A percentile compares a stretch with the other conserved stretches of the same genome.
phyloP scores from a whole-genome alignment of 2,113 vertebrate species.

The Heterotilapia buettikoferi region DNA sequence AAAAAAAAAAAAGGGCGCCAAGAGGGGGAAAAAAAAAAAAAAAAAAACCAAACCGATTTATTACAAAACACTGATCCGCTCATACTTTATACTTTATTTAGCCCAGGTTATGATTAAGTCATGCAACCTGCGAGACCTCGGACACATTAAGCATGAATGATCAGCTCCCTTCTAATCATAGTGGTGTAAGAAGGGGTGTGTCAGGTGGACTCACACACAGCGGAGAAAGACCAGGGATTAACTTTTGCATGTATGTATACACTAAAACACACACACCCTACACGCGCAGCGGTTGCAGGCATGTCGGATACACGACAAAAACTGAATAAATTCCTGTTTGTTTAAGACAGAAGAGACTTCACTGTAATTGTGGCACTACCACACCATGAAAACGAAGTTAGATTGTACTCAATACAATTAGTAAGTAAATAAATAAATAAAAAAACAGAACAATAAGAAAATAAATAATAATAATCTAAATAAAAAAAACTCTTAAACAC shows the following conservation, averaged over 20 bases:
- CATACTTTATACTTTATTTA: not conserved
- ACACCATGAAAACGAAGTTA: not conserved
- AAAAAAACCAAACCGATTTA: slow-evolving; percentile 12
- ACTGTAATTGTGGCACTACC: not conserved
- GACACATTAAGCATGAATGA: not conserved
- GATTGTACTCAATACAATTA: not conserved
- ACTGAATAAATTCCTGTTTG: not conserved
- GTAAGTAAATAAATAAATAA: no score
- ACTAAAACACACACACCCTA: not conserved
- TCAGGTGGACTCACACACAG: not conserved
- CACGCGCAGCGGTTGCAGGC: not conserved
- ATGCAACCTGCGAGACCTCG: not conserved
- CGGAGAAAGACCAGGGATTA: not conserved
- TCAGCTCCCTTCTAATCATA: not conserved
- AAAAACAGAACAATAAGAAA: not conserved
- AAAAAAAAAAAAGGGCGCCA: no score
- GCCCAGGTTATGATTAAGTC: not conserved
- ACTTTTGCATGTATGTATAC: not conserved
- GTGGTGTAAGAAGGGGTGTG: not conserved
- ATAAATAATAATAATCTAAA: not conserved
- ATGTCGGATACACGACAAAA: not conserved
- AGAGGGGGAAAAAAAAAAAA: no score
- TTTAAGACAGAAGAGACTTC: not conserved
- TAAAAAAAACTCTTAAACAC: not conserved
- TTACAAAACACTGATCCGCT: slow-evolving; percentile 58